Evolutionary conservation across 2,797 vertebrate species (phyloP).

Genomic region (Adrianichthys oophorus): DNA sequence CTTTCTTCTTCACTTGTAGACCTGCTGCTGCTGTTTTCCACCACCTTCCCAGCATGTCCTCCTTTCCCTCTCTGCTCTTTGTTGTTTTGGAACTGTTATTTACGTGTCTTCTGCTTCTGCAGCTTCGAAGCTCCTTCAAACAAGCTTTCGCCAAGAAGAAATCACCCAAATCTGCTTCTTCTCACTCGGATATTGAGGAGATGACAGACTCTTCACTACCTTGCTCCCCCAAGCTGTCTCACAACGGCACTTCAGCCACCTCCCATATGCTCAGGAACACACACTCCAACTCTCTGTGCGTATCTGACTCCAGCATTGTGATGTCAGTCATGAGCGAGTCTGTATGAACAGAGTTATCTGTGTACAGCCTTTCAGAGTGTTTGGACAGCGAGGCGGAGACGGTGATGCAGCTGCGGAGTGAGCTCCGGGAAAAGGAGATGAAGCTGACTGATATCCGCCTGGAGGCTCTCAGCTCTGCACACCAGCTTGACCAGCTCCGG

Average conservation of each 20-base stretch:
- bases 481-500: constrained; percentile 96
- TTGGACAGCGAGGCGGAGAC: constrained; percentile 92
- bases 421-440: constrained; percentile 98
- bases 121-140: constrained; percentile 98
- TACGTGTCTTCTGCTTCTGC: constrained; percentile 30
- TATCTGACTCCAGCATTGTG: background rate
- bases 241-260: constrained; percentile 81
- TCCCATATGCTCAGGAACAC: constrained; percentile 87
- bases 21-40: constrained; percentile 32
- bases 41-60: constrained; percentile 24
- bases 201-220: constrained; percentile 96
- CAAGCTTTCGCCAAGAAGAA: constrained; percentile 99
- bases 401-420: constrained; percentile 93
- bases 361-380: constrained; percentile 88
- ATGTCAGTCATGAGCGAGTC: background rate
- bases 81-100: background rate
- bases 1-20: constrained; percentile 31
- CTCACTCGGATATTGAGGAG: constrained; percentile 98
- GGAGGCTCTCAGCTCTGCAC: constrained; percentile 96
- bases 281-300: constrained; percentile 93
- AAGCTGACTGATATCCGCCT: constrained; percentile 96
- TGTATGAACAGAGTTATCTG: background rate
- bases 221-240: constrained; percentile 92
- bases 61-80: constrained; percentile 13
- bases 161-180: constrained; percentile 95